These are phyloP conservation scores for Drosophila peninsularis DNA, from an alignment of 2,888 invertebrate species.

Conservation along the genomic window DNA sequence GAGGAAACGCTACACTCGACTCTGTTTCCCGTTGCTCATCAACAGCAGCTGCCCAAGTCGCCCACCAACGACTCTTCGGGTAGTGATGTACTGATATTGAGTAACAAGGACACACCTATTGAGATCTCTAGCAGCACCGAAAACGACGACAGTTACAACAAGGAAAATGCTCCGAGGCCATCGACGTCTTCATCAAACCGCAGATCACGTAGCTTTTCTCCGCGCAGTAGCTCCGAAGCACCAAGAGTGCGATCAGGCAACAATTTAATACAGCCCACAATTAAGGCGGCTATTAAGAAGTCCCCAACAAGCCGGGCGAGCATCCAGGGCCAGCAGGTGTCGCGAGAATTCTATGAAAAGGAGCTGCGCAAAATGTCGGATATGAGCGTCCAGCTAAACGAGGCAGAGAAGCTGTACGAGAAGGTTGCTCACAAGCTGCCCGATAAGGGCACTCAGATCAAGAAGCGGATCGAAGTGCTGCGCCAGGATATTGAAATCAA, in stretches of 20 bases:
- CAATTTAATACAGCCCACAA: constrained; percentile 73
- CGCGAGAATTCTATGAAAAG: constrained; percentile 82
- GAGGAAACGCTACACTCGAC: constrained; percentile 76
- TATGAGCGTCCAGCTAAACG: constrained; percentile 85
- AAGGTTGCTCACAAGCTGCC: constrained; percentile 85
- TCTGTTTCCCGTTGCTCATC: constrained; percentile 36
- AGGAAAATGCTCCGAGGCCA: constrained; percentile 40
- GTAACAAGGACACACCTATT: constrained; percentile 65
- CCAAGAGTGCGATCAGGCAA: constrained; percentile 27
- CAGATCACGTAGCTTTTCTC: constrained; percentile 34
- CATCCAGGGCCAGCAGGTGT: constrained; percentile 53
- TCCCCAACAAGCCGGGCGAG: background rate
- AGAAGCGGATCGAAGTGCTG: constrained; percentile 85
- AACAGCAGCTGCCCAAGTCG: constrained; percentile 1
- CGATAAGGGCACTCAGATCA: constrained; percentile 88
- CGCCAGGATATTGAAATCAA: constrained; percentile 85
- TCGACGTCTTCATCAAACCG: constrained; percentile 7
- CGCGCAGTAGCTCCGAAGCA: constrained; percentile 37
- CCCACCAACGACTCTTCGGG: constrained; percentile 41
- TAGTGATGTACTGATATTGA: constrained; percentile 75
- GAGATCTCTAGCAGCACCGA: constrained; percentile 72
- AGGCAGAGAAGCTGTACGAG: constrained; percentile 75
- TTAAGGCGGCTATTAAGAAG: constrained; percentile 40
- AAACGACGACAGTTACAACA: constrained; percentile 31
- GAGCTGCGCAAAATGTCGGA: constrained; percentile 85